A percentile compares a stretch with the other conserved stretches of the same genome.
phyloP scores from a whole-genome alignment of 1,140 invertebrate species.

The Monomorium pharaonis region DNA sequence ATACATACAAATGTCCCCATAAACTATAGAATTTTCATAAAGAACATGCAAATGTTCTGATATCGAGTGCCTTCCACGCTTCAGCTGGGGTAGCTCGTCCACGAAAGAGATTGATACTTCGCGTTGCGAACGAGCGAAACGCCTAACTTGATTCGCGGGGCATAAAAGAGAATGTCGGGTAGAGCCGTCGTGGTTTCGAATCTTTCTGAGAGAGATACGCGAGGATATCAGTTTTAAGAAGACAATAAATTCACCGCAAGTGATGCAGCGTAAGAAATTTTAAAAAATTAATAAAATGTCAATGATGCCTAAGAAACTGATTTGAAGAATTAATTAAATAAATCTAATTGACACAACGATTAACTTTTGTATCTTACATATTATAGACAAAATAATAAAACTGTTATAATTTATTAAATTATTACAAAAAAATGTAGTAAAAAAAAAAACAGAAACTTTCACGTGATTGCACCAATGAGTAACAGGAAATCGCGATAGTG shows the following conservation, averaged over 20 bases:
- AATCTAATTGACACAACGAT: not conserved
- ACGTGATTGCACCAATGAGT: not conserved
- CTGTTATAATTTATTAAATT: not conserved
- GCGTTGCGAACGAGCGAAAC: slow-evolving; percentile 48
- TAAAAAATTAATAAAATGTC: not conserved
- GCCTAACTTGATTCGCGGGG: slow-evolving; percentile 53
- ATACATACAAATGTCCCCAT: slow-evolving; percentile 85
- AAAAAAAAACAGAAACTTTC: not conserved
- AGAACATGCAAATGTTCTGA: slow-evolving; percentile 84
- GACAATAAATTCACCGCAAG: not conserved
- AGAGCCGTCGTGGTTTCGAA: not conserved
- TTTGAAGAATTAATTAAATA: not conserved
- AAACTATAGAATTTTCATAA: slow-evolving; percentile 86
- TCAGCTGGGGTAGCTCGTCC: slow-evolving; percentile 49
- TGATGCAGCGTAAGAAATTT: not conserved
- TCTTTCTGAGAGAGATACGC: not conserved
- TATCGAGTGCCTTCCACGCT: slow-evolving; percentile 79
- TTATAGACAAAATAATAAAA: not conserved
- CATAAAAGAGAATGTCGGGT: slow-evolving; percentile 14
- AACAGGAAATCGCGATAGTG: slow-evolving; percentile 8
- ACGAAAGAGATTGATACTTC: slow-evolving; percentile 71
- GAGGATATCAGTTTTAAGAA: not conserved
- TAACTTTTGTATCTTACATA: not conserved
- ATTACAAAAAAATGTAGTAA: not conserved
- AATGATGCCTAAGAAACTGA: not conserved